These are phyloP conservation scores for Phenganax subtilis DNA, from an alignment of 92 coral and sea anemone genomes.

Conservation along the genomic window DNA sequence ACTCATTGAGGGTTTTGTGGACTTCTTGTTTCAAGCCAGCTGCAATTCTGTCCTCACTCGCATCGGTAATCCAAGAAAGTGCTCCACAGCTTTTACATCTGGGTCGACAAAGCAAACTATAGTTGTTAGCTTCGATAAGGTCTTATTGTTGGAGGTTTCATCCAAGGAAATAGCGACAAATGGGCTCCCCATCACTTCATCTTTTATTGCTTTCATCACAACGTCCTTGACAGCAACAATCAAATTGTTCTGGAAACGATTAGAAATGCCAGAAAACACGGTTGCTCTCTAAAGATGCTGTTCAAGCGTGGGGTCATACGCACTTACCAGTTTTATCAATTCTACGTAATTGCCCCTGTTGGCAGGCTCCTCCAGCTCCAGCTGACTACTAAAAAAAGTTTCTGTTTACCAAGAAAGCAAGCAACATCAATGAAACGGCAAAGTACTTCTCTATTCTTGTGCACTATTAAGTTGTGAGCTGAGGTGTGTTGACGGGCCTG, in stretches of 20 bases:
- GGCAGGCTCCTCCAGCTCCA: slow-evolving; percentile 1
- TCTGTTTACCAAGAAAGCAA: background rate
- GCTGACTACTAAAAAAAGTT: background rate
- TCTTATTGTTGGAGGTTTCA: background rate
- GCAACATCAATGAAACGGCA: background rate
- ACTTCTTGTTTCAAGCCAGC: background rate
- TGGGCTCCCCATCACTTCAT: slow-evolving; percentile 7
- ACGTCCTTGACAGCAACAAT: background rate
- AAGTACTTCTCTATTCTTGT: background rate
- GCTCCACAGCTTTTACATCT: slow-evolving; percentile 8
- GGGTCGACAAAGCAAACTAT: background rate
- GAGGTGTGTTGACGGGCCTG: background rate
- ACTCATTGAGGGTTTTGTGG: background rate
- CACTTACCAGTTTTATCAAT: slow-evolving; percentile 4
- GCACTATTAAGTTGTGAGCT: too few species aligned
- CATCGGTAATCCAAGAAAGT: background rate
- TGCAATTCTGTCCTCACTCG: background rate
- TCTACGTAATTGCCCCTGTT: background rate
- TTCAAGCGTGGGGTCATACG: background rate
- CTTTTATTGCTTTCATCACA: background rate
- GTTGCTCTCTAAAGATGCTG: background rate
- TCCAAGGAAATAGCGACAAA: background rate
- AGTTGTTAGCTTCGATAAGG: background rate
- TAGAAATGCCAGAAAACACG: background rate
- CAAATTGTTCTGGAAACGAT: slow-evolving; percentile 6